phyloP scores from a whole-genome alignment of 2,797 vertebrate species.

The Clarias pachynema region DNA sequence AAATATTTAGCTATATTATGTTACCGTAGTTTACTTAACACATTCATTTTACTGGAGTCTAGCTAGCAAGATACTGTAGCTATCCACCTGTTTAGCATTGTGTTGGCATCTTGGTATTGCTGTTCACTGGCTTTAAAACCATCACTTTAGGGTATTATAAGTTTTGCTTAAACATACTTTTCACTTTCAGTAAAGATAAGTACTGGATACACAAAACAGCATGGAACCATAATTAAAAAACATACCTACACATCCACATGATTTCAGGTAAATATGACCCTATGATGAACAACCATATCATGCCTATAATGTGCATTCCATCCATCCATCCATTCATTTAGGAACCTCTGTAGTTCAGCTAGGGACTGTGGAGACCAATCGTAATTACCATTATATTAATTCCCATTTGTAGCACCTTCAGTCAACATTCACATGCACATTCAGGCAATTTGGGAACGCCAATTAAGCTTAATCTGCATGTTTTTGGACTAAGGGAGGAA shows the following conservation, averaged over 20 bases:
- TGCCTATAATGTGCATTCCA: not conserved
- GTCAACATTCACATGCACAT: no score
- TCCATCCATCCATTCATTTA: no score
- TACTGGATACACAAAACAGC: not conserved
- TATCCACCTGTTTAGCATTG: not conserved
- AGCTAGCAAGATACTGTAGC: not conserved
- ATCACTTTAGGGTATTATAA: not conserved
- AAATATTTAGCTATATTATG: not conserved
- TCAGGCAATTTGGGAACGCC: no score
- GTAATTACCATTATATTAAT: no score
- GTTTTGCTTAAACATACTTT: not conserved
- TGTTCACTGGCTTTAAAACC: not conserved
- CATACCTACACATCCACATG: no score
- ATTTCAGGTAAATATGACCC: not conserved
- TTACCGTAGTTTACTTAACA: not conserved
- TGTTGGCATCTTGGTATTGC: not conserved
- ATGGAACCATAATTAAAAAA: not conserved
- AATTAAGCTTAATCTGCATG: no score
- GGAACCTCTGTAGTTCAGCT: no score
- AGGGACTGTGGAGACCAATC: no score
- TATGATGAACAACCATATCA: not conserved
- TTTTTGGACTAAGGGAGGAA: no score
- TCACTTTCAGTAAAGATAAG: not conserved
- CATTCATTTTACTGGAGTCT: not conserved
- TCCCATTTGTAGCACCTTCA: no score